These are phyloP conservation scores for Rhyacophila evoluta DNA, from an alignment of 2,888 invertebrate genomes.

Conservation along the genomic window DNA sequence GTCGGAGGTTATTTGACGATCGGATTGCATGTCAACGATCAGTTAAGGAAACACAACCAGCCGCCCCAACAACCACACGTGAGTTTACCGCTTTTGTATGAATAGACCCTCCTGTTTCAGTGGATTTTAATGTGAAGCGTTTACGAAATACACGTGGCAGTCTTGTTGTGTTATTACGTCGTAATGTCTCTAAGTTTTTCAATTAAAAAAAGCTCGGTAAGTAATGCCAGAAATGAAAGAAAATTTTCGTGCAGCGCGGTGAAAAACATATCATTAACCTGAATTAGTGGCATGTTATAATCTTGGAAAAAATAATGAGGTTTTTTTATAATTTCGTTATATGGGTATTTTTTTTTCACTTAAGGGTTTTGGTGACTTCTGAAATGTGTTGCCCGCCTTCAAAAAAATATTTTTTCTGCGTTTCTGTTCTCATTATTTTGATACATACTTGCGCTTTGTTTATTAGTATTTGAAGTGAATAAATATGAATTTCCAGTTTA, in stretches of 20 bases:
- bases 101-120: slow-evolving; percentile 15
- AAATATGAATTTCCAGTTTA: no score
- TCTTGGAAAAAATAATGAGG: neutral
- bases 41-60: slow-evolving; percentile 1
- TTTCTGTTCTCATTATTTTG: no score
- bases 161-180: slow-evolving; percentile 6
- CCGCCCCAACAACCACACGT: neutral
- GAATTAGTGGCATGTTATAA: neutral
- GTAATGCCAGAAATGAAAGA: neutral
- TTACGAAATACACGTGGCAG: slow-evolving; percentile 19
- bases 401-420: no score
- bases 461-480: no score
- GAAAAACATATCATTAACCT: neutral
- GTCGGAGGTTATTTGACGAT: neutral
- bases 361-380: no score
- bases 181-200: slow-evolving; percentile 19
- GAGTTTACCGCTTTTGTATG: slow-evolving; percentile 22
- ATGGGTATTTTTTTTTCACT: no score
- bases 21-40: neutral
- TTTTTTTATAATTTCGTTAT: neutral
- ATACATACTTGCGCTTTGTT: no score
- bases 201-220: neutral
- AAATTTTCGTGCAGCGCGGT: neutral
- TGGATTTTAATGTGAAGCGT: neutral
- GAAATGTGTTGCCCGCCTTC: no score